phyloP scores from a whole-genome alignment of 2,113 vertebrate species.

The Trichomycterus rosablanca region DNA sequence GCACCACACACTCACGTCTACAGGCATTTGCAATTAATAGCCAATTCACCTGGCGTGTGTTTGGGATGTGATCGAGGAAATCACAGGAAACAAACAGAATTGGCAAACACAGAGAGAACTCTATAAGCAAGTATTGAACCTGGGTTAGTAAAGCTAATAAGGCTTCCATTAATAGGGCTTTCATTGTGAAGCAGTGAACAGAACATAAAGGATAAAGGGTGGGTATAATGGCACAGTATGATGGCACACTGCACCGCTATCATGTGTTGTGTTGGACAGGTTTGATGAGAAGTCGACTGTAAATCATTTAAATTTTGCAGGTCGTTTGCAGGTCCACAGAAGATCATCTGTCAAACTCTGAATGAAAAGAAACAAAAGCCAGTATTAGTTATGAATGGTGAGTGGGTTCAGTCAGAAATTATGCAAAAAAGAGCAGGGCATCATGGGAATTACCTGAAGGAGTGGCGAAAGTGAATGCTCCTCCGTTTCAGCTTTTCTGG shows the following conservation, averaged over 20 bases:
- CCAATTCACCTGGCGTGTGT: no score
- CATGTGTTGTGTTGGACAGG: no score
- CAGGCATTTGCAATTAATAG: no score
- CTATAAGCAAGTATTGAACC: no score
- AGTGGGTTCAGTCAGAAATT: neutral
- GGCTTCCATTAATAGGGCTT: no score
- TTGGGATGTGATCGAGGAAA: no score
- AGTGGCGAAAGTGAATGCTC: conserved; percentile 77
- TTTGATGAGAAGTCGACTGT: neutral
- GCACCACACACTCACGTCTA: no score
- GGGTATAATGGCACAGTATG: no score
- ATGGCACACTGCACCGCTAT: neutral
- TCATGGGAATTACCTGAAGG: conserved; percentile 66
- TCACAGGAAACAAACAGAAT: no score
- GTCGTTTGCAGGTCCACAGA: neutral
- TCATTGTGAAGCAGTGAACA: neutral
- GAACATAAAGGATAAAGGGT: neutral
- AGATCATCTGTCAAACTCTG: conserved; percentile 28
- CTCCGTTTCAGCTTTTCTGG: conserved; percentile 78
- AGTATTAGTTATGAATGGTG: neutral
- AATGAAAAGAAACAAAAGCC: neutral
- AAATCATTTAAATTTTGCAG: neutral
- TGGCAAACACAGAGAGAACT: no score
- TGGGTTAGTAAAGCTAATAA: no score
- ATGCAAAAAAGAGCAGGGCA: conserved; percentile 1